These are phyloP conservation scores for Physocephala rufipes DNA, from an alignment of 2,888 invertebrate genomes.

Conservation along the genomic window DNA sequence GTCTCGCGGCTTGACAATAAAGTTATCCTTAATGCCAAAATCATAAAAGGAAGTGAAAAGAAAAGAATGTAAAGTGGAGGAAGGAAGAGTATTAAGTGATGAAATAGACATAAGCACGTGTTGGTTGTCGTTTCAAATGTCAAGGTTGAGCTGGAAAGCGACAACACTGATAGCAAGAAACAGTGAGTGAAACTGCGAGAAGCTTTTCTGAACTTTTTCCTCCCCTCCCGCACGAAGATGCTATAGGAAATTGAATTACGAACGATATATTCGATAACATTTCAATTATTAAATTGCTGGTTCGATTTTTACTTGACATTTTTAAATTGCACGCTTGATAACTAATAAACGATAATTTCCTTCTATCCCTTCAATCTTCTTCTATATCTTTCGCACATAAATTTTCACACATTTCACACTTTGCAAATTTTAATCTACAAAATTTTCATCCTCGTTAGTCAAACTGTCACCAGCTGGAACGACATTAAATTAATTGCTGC, in stretches of 20 bases:
- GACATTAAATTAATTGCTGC: conserved; percentile 42
- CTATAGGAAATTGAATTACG: too few species aligned
- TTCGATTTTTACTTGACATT: not conserved
- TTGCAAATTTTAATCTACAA: not conserved
- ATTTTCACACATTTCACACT: too few species aligned
- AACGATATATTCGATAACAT: too few species aligned
- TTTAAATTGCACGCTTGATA: not conserved
- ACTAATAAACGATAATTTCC: not conserved
- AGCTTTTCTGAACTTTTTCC: not conserved
- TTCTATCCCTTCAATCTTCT: not conserved
- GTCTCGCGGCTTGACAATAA: conserved; percentile 41
- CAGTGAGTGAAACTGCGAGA: not conserved
- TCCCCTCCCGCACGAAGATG: not conserved
- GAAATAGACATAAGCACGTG: not conserved
- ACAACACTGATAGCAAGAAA: not conserved
- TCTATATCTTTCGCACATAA: not conserved
- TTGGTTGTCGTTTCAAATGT: not conserved
- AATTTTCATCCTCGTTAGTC: conserved; percentile 31
- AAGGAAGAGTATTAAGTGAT: not conserved
- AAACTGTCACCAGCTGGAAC: conserved; percentile 30
- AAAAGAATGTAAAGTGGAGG: not conserved
- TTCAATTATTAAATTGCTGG: too few species aligned
- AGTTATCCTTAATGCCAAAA: conserved; percentile 17
- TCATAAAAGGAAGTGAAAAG: not conserved
- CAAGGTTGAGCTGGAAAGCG: not conserved